These are phyloP conservation scores for Armadillidium nasatum DNA, from an alignment of 1,140 invertebrate genomes.

Conservation along the genomic window DNA sequence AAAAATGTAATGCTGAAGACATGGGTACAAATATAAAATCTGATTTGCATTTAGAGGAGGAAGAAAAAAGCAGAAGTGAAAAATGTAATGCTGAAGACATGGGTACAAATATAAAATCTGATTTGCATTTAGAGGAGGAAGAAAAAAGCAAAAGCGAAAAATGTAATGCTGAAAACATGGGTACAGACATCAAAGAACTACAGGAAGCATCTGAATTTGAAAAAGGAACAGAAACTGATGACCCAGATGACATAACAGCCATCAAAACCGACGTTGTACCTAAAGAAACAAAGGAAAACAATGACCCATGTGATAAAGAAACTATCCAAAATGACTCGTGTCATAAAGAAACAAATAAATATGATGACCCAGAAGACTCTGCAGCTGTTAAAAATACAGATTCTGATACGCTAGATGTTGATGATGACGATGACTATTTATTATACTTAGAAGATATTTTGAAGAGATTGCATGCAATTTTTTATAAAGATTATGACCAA, in stretches of 20 bases:
- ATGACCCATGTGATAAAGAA: neutral
- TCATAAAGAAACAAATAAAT: conserved; percentile 7
- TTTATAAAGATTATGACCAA: conserved; percentile 73
- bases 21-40: too few relatives aligned
- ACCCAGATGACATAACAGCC: neutral
- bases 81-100: too few relatives aligned
- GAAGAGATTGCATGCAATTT: conserved; percentile 76
- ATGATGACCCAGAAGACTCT: neutral
- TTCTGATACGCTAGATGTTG: conserved; percentile 56
- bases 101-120: too few relatives aligned
- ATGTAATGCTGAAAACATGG: conserved; percentile 45
- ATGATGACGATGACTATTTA: conserved; percentile 92
- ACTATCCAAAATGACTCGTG: neutral
- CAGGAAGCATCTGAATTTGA: conserved; percentile 18
- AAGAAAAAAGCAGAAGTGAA: too few relatives aligned
- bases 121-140: too few relatives aligned
- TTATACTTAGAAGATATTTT: conserved; percentile 86
- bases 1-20: conserved; percentile 28
- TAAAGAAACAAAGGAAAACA: neutral
- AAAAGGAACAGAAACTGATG: conserved; percentile 26
- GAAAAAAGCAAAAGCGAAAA: conserved; percentile 17
- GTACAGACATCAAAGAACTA: conserved; percentile 7
- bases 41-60: too few relatives aligned
- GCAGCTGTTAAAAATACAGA: neutral
- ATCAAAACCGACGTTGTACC: neutral